Base-by-base conservation (phyloP, 2,113 vertebrate genomes). In the Uria aalge region DNA sequence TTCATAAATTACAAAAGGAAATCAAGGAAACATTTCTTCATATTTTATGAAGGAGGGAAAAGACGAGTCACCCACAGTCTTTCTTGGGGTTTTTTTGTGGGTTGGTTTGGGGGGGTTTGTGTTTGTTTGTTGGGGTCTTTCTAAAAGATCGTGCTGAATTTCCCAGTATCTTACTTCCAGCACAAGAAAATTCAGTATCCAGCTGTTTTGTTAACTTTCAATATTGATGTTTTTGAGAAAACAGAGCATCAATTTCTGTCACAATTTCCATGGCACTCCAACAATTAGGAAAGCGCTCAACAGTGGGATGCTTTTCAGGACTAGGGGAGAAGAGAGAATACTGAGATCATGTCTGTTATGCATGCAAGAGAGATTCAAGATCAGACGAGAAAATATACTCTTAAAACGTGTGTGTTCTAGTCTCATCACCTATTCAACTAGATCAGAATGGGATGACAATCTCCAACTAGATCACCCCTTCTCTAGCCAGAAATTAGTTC, bases 371-470 rank as follows among this genome's bases (percentile, higher is more conserved):
- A 86, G 16, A 76, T 41, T 80, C 9, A 30, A 40, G 56, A 91
- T 38, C 22, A 88, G 57, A 32, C 1, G 3, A 92, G 27, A 20
- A 67, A 94, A 85, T 0, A 57, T 1, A 18, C 9, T 64, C 18
- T 24, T 34, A 50, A 91, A n/a, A 47, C 0, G 4, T 29, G 23
- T 0, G 0, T n/a, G 30, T 59, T 87, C n/a, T 53, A 85, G 16
- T 24, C 30, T 34, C 53, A 72, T 12, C n/a, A 48, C 11, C 40
- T 48, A 53, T 36, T 88, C 57, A 85, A n/a, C 29, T 11, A 82
- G 4, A 82, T 43, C 8, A 67, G 36, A 74, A 87, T 3, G 3
- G 36, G 21, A 36, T 32, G 67, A 74, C 32, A n/a, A 17, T 8
- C 26, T 90, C 43, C 64, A 79, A 69, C 52, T 24, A 82, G 40